Evolutionary conservation across 2,888 invertebrate genomes (phyloP).

Genomic region (Eupithecia abbreviata): DNA sequence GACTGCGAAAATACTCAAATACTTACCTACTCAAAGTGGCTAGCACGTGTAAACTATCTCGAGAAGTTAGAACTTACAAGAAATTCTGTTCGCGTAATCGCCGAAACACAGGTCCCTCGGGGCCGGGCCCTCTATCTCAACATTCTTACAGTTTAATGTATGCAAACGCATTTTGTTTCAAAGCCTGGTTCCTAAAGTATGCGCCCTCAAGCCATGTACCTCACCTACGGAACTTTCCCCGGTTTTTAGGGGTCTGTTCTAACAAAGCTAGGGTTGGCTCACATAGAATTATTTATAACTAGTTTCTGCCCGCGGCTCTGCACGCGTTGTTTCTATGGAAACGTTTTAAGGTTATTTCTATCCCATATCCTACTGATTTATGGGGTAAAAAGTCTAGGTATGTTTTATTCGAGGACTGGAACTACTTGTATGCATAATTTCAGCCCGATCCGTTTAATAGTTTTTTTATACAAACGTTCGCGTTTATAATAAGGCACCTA

Average conservation of each 20-base stretch:
- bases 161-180: constrained; percentile 85
- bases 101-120: constrained; percentile 77
- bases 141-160: constrained; percentile 84
- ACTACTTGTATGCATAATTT: too few species aligned
- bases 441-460: too few species aligned
- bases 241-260: constrained; percentile 11
- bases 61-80: constrained; percentile 71
- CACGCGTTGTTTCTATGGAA: too few species aligned
- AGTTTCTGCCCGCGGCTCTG: too few species aligned
- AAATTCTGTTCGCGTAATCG: constrained; percentile 83
- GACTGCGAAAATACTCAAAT: constrained; percentile 70
- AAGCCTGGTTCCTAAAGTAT: constrained; percentile 79
- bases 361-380: too few species aligned
- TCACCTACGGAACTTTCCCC: constrained; percentile 66
- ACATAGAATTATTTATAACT: not conserved
- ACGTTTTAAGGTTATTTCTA: too few species aligned
- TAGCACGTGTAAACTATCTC: constrained; percentile 80
- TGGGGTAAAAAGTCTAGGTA: too few species aligned
- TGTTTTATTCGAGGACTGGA: too few species aligned
- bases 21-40: constrained; percentile 66
- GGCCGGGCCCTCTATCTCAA: constrained; percentile 77
- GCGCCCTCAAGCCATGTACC: constrained; percentile 73
- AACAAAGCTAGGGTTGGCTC: constrained; percentile 3
- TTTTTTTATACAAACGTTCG: too few species aligned
- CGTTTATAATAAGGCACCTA: not conserved